phyloP scores from a whole-genome alignment of 2,797 vertebrate species.

The Chelmon rostratus region DNA sequence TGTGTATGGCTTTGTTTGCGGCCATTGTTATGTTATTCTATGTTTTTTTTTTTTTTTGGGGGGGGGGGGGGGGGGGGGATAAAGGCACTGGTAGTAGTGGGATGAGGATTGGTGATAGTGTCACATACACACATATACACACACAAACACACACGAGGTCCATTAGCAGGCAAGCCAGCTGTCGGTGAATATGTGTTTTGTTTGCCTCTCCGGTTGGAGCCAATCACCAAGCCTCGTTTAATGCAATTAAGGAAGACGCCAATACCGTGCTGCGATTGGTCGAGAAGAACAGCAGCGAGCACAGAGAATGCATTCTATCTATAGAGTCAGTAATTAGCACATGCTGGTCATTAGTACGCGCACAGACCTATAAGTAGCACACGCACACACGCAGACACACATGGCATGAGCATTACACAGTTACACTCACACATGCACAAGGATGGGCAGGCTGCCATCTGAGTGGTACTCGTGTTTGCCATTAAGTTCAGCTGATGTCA shows the following conservation, averaged over 20 bases:
- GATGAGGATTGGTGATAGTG: background rate
- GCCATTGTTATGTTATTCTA: background rate
- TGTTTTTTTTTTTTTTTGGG: no score
- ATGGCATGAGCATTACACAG: background rate
- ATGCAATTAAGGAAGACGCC: conserved; percentile 76
- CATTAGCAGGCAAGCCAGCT: conserved; percentile 76
- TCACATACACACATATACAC: conserved; percentile 17
- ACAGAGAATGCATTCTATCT: conserved; percentile 75
- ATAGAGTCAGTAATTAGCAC: conserved; percentile 92
- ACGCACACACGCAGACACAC: background rate
- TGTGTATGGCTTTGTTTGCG: background rate
- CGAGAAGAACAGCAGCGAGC: conserved; percentile 82
- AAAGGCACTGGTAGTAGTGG: background rate
- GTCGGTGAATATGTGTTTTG: conserved; percentile 63
- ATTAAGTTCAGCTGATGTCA: conserved; percentile 87
- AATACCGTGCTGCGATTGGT: conserved; percentile 75
- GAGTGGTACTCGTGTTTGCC: conserved; percentile 79
- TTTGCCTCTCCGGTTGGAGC: conserved; percentile 63
- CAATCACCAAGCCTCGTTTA: conserved; percentile 77
- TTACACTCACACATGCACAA: background rate
- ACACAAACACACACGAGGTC: conserved; percentile 43
- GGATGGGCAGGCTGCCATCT: conserved; percentile 79
- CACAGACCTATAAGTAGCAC: conserved; percentile 16
- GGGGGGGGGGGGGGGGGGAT: background rate
- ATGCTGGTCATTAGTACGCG: conserved; percentile 91